Percentiles rank a stretch among this genome's conserved stretches.
Conservation (phyloP, 2,797 vertebrate species). For the Tenualosa ilisha region DNA sequence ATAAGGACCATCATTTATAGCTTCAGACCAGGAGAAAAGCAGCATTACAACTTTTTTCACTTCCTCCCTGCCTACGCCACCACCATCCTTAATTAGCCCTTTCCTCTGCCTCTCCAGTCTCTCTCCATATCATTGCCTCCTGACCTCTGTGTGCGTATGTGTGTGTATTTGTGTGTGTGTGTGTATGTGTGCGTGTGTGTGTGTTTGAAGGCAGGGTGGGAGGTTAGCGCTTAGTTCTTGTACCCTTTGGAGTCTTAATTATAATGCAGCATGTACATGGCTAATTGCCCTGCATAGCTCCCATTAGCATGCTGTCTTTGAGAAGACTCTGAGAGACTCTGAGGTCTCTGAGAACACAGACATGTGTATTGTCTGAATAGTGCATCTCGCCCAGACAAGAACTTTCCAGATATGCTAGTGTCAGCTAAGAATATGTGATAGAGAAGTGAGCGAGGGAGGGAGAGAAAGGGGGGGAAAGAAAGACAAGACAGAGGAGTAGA, state of each 20-base stretch:
- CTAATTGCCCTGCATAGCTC: constrained; percentile 71
- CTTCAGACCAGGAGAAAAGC: neutral
- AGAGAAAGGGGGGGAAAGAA: neutral
- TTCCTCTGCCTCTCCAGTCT: constrained; percentile 50
- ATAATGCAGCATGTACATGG: constrained; percentile 71
- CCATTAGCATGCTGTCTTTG: constrained; percentile 65
- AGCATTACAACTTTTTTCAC: neutral
- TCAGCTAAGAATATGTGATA: neutral
- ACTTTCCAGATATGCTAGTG: neutral
- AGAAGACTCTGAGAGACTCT: too few relatives aligned
- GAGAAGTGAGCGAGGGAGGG: neutral
- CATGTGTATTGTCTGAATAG: constrained; percentile 56
- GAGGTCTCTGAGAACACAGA: constrained; percentile 62
- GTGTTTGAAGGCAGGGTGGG: constrained; percentile 31
- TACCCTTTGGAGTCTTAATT: constrained; percentile 71
- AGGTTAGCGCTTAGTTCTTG: constrained; percentile 53
- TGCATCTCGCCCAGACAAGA: neutral
- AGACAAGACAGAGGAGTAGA: neutral
- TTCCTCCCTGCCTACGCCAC: neutral
- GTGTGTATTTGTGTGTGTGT: too few relatives aligned
- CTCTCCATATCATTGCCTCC: constrained; percentile 61
- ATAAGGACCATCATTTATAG: neutral
- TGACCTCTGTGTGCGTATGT: constrained; percentile 57
- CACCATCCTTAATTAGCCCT: neutral
- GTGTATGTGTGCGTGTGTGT: neutral